Percentiles rank a stretch among this genome's conserved stretches.
phyloP scores from a whole-genome alignment of 1,140 invertebrate species.

The Orius laevigatus region DNA sequence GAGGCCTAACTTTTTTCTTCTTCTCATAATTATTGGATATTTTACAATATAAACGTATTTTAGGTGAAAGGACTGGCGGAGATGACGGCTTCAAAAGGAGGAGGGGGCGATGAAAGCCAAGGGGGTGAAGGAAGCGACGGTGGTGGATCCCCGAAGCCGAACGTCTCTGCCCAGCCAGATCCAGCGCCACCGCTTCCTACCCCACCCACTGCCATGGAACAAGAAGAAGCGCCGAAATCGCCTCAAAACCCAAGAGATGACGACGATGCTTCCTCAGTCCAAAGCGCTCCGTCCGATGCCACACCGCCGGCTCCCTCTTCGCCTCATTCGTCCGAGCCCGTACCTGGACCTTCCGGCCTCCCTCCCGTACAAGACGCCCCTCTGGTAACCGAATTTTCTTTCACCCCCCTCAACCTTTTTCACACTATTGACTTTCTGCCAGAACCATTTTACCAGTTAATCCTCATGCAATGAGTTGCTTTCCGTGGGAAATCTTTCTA shows the following conservation, averaged over 20 bases:
- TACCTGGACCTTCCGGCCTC: constrained; percentile 57
- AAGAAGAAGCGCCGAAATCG: constrained; percentile 27
- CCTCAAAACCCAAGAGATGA: constrained; percentile 30
- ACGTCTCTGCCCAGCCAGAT: neutral
- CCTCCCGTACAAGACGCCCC: constrained; percentile 72
- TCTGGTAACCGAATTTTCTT: constrained; percentile 43
- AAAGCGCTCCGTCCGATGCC: constrained; percentile 39
- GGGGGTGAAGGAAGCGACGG: constrained; percentile 14
- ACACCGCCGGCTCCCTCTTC: constrained; percentile 30
- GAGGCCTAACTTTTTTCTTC: neutral
- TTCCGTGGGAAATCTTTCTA: too few species aligned
- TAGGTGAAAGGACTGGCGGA: constrained; percentile 72
- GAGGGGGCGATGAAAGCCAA: constrained; percentile 10
- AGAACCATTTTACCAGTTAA: too few species aligned
- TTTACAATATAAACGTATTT: neutral
- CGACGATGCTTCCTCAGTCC: constrained; percentile 31
- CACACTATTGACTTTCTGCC: neutral
- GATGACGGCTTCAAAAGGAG: constrained; percentile 41
- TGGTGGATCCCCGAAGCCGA: constrained; percentile 11
- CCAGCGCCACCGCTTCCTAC: constrained; percentile 18
- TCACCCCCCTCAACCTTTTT: neutral
- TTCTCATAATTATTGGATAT: neutral
- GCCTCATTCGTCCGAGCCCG: constrained; percentile 44
- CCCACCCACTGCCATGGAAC: constrained; percentile 24
- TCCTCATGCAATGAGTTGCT: too few species aligned